phyloP scores from a whole-genome alignment of 2,888 invertebrate species.

The Eucera pruinosa region DNA sequence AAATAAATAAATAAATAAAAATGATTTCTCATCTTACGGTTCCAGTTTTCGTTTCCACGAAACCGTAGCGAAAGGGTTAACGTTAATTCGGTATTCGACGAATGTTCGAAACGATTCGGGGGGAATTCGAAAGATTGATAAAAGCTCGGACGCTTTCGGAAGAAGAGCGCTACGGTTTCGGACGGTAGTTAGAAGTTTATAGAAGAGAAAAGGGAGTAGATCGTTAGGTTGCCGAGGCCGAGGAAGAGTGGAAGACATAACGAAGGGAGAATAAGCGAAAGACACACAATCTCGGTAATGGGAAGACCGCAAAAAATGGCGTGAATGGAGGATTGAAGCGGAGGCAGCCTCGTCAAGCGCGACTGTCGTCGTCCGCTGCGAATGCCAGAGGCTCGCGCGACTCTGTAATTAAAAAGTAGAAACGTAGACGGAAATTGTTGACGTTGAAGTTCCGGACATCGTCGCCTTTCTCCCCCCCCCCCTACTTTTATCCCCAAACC shows the following conservation, averaged over 20 bases:
- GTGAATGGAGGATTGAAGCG: slow-evolving; percentile 55
- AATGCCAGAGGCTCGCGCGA: slow-evolving; percentile 39
- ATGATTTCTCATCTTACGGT: too few species aligned
- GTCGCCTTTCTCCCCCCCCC: slow-evolving; percentile 39
- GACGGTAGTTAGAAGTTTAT: background rate
- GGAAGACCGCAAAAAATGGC: slow-evolving; percentile 67
- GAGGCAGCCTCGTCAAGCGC: slow-evolving; percentile 45
- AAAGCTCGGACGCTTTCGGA: background rate
- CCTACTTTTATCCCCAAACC: slow-evolving; percentile 30
- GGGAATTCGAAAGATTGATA: too few species aligned
- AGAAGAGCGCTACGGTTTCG: background rate
- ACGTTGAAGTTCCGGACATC: slow-evolving; percentile 65
- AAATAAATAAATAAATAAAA: too few species aligned
- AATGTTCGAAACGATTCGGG: too few species aligned
- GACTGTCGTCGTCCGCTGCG: slow-evolving; percentile 36
- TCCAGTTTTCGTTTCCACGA: too few species aligned
- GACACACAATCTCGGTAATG: slow-evolving; percentile 71
- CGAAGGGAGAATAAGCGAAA: slow-evolving; percentile 68
- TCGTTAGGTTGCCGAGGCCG: slow-evolving; percentile 59
- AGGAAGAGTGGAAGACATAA: slow-evolving; percentile 51
- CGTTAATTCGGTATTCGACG: too few species aligned
- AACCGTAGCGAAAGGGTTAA: too few species aligned
- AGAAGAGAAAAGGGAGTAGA: slow-evolving; percentile 24
- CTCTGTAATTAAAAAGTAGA: slow-evolving; percentile 71
- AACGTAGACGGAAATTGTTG: slow-evolving; percentile 72